Conservation (phyloP, 2,888 invertebrate species). For the Eupithecia vulgata region DNA sequence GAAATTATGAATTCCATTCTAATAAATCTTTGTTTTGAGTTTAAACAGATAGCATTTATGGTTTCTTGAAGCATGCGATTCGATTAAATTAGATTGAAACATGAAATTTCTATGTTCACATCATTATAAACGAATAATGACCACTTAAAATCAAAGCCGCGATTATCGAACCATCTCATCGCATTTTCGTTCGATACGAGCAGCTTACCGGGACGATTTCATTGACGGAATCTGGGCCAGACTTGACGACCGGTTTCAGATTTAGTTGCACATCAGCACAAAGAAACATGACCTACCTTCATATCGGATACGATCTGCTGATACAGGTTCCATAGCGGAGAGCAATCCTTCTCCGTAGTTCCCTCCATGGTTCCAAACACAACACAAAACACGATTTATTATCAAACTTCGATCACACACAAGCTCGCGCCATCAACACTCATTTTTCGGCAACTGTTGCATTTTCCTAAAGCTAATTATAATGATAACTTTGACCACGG, state of each 20-base stretch:
- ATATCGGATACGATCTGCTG: conserved; percentile 98
- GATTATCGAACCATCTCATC: conserved; percentile 48
- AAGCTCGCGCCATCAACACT: conserved; percentile 60
- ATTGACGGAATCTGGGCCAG: conserved; percentile 55
- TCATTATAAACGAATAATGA: conserved; percentile 31
- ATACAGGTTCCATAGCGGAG: conserved; percentile 96
- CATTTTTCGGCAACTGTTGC: conserved; percentile 70
- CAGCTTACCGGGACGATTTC: conserved; percentile 62
- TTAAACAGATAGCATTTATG: neutral
- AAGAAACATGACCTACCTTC: conserved; percentile 89
- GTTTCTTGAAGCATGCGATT: neutral
- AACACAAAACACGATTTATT: conserved; percentile 61
- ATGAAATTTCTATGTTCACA: neutral
- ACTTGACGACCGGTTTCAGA: conserved; percentile 46
- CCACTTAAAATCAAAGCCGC: conserved; percentile 35
- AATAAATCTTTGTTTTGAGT: neutral
- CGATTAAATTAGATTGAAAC: neutral
- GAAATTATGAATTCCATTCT: neutral
- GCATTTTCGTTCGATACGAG: conserved; percentile 58
- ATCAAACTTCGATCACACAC: conserved; percentile 66
- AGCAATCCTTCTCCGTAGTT: conserved; percentile 91
- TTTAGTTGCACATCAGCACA: neutral
- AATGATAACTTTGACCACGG: conserved; percentile 47
- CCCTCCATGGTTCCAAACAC: conserved; percentile 86
- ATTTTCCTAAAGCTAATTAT: conserved; percentile 56